phyloP scores from a whole-genome alignment of 2,888 invertebrate genomes.

The Lycophotia porphyrea region DNA sequence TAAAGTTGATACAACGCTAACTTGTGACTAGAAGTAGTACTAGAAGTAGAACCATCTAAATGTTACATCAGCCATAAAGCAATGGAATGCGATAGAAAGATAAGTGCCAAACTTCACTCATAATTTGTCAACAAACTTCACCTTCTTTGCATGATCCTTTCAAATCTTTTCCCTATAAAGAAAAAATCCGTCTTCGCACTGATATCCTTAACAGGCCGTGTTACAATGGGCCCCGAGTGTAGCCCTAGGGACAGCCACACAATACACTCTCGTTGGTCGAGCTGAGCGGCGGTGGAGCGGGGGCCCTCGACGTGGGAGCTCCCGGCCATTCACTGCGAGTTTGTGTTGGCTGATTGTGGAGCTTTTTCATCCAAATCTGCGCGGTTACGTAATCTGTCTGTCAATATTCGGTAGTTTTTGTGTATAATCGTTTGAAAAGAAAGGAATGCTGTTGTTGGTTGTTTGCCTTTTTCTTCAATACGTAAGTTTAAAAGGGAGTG shows the following conservation, averaged over 20 bases:
- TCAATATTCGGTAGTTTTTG: constrained; percentile 38
- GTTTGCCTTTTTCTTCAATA: background rate
- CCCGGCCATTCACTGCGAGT: constrained; percentile 48
- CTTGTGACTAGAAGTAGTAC: background rate
- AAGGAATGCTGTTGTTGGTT: background rate
- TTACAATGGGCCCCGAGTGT: constrained; percentile 58
- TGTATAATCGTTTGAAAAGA: constrained; percentile 11
- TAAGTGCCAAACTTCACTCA: constrained; percentile 34
- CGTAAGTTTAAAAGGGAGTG: no score
- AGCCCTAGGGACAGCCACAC: constrained; percentile 57
- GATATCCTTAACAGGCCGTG: constrained; percentile 47
- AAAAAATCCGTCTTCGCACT: constrained; percentile 37
- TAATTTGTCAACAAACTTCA: constrained; percentile 35
- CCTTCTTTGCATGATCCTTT: constrained; percentile 46
- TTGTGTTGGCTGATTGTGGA: constrained; percentile 63
- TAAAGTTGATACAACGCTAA: background rate
- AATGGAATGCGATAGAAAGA: constrained; percentile 1
- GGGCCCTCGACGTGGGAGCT: constrained; percentile 7
- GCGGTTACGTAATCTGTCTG: constrained; percentile 34
- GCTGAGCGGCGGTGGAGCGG: constrained; percentile 26
- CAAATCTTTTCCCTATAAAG: constrained; percentile 28
- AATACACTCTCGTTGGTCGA: constrained; percentile 56
- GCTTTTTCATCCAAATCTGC: constrained; percentile 36
- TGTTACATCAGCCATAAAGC: background rate
- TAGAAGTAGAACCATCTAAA: background rate